Percentiles rank a stretch among this genome's conserved stretches.
Evolutionary conservation across 2,888 invertebrate species (phyloP).

Genomic region (Drosophila greeni): DNA sequence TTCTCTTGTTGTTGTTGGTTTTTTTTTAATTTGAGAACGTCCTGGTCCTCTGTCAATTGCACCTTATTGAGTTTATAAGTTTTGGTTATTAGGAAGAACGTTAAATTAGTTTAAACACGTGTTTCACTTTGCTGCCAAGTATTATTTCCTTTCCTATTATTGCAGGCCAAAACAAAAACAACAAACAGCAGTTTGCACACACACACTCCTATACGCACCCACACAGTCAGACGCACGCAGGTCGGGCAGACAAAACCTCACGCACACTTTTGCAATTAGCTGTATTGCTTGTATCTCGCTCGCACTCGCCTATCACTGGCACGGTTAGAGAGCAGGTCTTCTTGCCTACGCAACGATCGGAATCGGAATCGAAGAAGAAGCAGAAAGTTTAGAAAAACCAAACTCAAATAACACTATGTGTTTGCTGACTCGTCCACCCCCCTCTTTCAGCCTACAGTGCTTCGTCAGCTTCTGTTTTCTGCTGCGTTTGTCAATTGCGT

Average conservation of each 20-base stretch:
- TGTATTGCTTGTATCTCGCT: conserved; percentile 17
- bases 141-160: conserved; percentile 22
- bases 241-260: conserved; percentile 21
- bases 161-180: conserved; percentile 35
- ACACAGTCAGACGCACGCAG: conserved; percentile 17
- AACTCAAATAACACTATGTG: conserved; percentile 10
- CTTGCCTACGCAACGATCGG: conserved; percentile 35
- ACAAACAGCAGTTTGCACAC: conserved; percentile 49
- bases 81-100: background rate
- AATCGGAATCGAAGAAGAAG: conserved; percentile 20
- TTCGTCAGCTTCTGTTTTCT: conserved; percentile 13
- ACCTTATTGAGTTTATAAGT: conserved; percentile 1
- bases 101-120: conserved; percentile 54
- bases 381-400: conserved; percentile 11
- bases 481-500: conserved; percentile 32
- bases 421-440: conserved; percentile 1
- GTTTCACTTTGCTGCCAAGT: conserved; percentile 47
- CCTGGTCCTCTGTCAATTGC: conserved; percentile 30
- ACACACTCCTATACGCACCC: conserved; percentile 25
- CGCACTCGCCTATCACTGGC: conserved; percentile 19
- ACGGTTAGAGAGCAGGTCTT: conserved; percentile 16
- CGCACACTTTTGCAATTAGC: conserved; percentile 20
- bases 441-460: conserved; percentile 1
- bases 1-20: conserved; percentile 24
- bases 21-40: conserved; percentile 53